phyloP scores from a whole-genome alignment of 1,140 invertebrate genomes.

The Eriocheir sinensis region DNA sequence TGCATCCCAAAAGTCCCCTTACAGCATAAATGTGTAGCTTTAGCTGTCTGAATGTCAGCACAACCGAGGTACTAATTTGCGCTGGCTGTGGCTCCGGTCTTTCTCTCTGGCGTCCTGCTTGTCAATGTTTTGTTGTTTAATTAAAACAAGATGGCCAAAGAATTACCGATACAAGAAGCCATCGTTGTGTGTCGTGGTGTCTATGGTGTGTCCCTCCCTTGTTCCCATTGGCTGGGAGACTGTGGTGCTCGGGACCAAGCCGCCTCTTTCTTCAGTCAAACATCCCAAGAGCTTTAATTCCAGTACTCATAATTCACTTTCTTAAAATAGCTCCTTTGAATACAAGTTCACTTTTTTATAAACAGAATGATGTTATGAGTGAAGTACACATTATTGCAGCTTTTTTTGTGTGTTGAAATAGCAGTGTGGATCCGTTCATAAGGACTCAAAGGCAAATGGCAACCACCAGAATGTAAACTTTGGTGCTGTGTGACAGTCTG shows the following conservation, averaged over 20 bases:
- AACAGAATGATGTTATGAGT: neutral
- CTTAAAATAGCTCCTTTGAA: too few relatives aligned
- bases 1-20: slow-evolving; percentile 37
- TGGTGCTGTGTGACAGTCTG: neutral
- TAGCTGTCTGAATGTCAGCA: neutral
- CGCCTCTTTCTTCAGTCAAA: neutral
- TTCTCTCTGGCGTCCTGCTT: neutral
- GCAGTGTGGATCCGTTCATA: neutral
- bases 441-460: too few relatives aligned
- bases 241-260: neutral
- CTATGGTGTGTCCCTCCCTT: neutral
- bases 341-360: neutral
- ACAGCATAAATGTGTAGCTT: slow-evolving; percentile 55
- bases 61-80: neutral
- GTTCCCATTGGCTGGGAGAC: neutral
- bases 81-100: neutral
- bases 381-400: neutral
- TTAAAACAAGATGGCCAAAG: neutral
- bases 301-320: neutral
- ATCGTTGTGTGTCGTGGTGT: neutral
- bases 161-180: neutral
- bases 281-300: neutral
- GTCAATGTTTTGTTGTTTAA: neutral
- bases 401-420: neutral
- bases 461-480: neutral